Percentiles rank a stretch among this genome's conserved stretches.
Conservation (phyloP, 2,797 vertebrate species). For the Sphenodon punctatus region DNA sequence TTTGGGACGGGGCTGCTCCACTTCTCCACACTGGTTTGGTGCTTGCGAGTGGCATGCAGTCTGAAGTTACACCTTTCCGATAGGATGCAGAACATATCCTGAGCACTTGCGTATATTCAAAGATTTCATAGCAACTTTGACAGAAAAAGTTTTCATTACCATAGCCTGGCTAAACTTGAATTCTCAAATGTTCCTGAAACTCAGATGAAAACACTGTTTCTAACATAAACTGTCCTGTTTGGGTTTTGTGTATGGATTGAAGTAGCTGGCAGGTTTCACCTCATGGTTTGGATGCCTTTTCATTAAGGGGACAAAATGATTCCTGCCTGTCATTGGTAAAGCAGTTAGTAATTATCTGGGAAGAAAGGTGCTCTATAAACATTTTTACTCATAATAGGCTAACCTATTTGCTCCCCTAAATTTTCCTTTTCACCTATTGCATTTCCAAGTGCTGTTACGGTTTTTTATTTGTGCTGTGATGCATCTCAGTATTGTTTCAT, state of each 20-base stretch:
- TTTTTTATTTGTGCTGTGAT: not conserved
- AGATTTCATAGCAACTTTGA: not conserved
- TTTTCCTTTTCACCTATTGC: not conserved
- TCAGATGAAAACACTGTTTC: conserved; percentile 12
- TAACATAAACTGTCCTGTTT: not conserved
- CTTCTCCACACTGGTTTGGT: conserved; percentile 27
- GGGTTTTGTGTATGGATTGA: conserved; percentile 23
- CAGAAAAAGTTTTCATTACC: not conserved
- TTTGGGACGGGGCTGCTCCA: not conserved
- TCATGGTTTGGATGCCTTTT: not conserved
- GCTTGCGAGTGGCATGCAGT: not conserved
- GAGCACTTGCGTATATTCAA: not conserved
- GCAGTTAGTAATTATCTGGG: conserved; percentile 25
- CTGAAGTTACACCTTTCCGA: not conserved
- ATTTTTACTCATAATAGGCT: conserved; percentile 6
- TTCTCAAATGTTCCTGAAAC: conserved; percentile 22
- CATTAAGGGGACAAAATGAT: not conserved
- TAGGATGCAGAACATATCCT: not conserved
- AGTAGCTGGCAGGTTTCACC: not conserved
- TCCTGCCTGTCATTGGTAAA: conserved; percentile 15
- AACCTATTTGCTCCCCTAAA: conserved; percentile 14
- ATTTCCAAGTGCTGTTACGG: not conserved
- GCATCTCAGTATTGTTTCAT: not conserved
- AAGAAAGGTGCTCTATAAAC: conserved; percentile 24
- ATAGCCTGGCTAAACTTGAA: conserved; percentile 7